Conservation (phyloP, 1,140 invertebrate species). For the Dendroctonus ponderosae region DNA sequence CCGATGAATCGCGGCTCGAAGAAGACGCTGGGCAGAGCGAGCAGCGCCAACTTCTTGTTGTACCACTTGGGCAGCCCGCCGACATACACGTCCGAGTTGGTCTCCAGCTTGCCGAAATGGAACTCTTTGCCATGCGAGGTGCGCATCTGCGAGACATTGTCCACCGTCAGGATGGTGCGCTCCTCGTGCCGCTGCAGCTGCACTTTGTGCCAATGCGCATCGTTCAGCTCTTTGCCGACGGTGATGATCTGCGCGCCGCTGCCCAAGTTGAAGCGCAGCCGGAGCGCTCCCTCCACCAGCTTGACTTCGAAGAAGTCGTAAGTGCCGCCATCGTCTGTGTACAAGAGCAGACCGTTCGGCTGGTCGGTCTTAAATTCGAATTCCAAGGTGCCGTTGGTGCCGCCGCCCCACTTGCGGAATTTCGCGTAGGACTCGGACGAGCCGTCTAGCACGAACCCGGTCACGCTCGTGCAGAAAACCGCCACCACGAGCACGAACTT, state of each 20-base stretch:
- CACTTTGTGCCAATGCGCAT: conserved; percentile 89
- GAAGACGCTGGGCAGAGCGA: conserved; percentile 84
- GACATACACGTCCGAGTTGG: conserved; percentile 88
- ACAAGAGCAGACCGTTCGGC: conserved; percentile 84
- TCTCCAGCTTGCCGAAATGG: conserved; percentile 77
- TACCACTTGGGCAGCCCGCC: conserved; percentile 90
- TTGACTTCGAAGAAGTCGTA: conserved; percentile 96
- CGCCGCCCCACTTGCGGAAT: conserved; percentile 86
- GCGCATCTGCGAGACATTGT: conserved; percentile 71
- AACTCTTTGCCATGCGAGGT: conserved; percentile 81
- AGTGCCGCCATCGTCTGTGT: conserved; percentile 91
- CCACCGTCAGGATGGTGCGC: conserved; percentile 77
- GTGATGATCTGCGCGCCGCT: conserved; percentile 84
- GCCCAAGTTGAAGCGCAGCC: conserved; percentile 76
- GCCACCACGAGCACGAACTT: conserved; percentile 26
- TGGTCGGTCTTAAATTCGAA: conserved; percentile 91
- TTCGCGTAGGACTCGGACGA: conserved; percentile 83
- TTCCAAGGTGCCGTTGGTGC: conserved; percentile 81
- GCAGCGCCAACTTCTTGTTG: conserved; percentile 75
- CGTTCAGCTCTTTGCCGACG: conserved; percentile 80
- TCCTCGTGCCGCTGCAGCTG: conserved; percentile 72
- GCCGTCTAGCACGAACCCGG: conserved; percentile 77
- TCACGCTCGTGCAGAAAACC: conserved; percentile 10
- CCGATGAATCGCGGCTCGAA: conserved; percentile 89
- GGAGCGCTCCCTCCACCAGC: conserved; percentile 84